phyloP scores from a whole-genome alignment of 2,797 vertebrate genomes.

The Spheniscus humboldti region DNA sequence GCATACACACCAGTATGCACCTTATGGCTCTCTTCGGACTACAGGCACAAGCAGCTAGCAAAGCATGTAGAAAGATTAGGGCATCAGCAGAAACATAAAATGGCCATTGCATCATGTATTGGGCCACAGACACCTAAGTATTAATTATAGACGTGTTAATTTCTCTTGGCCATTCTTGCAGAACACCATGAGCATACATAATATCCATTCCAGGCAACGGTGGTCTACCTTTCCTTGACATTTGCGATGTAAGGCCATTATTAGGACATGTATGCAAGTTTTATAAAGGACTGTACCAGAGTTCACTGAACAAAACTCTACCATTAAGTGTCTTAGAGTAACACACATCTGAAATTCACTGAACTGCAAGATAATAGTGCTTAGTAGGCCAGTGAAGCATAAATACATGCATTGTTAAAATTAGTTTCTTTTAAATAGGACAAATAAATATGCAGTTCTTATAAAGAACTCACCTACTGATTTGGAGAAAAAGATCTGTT shows the following conservation, averaged over 20 bases:
- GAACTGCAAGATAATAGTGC: constrained; percentile 6
- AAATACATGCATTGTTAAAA: constrained; percentile 30
- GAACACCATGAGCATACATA: background rate
- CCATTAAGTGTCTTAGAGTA: background rate
- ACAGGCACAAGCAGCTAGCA: background rate
- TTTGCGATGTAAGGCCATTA: background rate
- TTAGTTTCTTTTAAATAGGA: background rate
- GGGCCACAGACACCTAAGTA: background rate
- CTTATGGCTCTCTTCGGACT: background rate
- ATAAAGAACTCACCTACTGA: background rate
- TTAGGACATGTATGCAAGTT: background rate
- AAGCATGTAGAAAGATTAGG: background rate
- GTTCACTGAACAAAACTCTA: constrained; percentile 9
- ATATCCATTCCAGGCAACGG: background rate
- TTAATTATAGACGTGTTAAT: background rate
- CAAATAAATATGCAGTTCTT: background rate
- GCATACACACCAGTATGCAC: background rate
- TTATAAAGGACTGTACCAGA: background rate
- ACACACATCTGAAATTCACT: constrained; percentile 19
- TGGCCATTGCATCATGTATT: background rate
- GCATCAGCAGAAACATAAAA: background rate
- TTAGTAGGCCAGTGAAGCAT: constrained; percentile 28
- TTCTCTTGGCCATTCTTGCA: background rate
- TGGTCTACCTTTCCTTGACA: background rate
- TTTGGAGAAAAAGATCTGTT: background rate